Percentiles rank a stretch among this genome's conserved stretches.
Evolutionary conservation across 2,888 invertebrate species (phyloP).

Genomic region (Pyrrhia umbra): DNA sequence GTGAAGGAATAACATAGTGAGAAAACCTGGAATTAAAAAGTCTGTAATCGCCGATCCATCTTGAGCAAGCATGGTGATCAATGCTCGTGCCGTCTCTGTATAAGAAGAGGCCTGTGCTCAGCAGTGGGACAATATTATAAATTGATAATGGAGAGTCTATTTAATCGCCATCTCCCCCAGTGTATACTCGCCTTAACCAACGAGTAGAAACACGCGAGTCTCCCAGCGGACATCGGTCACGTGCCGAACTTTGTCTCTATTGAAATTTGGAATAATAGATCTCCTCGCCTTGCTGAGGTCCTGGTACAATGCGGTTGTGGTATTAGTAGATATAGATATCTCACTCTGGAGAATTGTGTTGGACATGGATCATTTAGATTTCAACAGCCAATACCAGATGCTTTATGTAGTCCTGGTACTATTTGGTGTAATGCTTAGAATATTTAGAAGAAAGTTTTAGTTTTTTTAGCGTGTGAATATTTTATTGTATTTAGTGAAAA

Average conservation of each 20-base stretch:
- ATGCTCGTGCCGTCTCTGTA: too few species aligned
- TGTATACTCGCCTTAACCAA: constrained; percentile 31
- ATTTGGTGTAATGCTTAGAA: not conserved
- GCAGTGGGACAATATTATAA: too few species aligned
- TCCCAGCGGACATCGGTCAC: constrained; percentile 56
- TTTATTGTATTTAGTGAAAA: too few species aligned
- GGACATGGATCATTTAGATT: constrained; percentile 24
- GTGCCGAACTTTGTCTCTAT: constrained; percentile 59
- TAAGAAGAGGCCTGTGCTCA: too few species aligned
- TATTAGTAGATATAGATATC: constrained; percentile 15
- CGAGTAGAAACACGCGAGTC: constrained; percentile 21
- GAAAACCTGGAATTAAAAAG: too few species aligned
- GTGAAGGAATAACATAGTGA: too few species aligned
- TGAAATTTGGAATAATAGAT: constrained; percentile 62
- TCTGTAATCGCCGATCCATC: too few species aligned
- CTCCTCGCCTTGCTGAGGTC: constrained; percentile 38
- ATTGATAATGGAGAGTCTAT: too few species aligned
- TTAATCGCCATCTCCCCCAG: constrained; percentile 15
- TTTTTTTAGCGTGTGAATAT: too few species aligned
- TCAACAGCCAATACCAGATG: not conserved
- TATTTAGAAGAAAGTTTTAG: not conserved
- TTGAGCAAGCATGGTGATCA: too few species aligned
- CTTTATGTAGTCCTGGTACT: constrained; percentile 12
- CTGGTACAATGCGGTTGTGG: constrained; percentile 42
- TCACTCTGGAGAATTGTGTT: constrained; percentile 29